Evolutionary conservation across 2,113 vertebrate species (phyloP), one percentile per base, ranked within the genome.

Genomic region (Campylorhamphus procurvoides): DNA sequence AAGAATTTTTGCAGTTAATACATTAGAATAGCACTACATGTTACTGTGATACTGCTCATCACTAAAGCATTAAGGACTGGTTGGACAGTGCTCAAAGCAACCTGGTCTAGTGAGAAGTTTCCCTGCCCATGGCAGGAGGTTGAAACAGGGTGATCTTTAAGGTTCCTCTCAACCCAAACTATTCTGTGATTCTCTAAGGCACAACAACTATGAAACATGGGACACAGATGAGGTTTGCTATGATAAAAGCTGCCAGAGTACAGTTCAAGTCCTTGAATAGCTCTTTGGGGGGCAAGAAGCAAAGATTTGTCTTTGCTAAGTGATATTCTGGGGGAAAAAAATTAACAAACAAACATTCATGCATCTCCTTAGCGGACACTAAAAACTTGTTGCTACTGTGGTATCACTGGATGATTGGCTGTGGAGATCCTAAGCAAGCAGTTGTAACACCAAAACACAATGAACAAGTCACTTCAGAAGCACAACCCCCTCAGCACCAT

Each of bases 171-270:
- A 24, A 19, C 23, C 14, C 37, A 58, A 66, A 28, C 18, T 27
- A 7, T 44, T 6, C 76, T 66, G 76, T 50, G 55, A n/a, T 29
- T 33, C 60, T n/a, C 23, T 17, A 46, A 24, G 33, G 10, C 17
- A 6, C 1, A 3, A 31, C 24, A 56, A 44, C 33, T 3, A 31
- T 20, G 19, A 35, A 62, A 69, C 29, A 19, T 0, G 0, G 13
- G 27, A 29, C 39, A 35, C 0, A 28, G 29, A 20, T 8, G 7
- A 86, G 53, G 10, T 15, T 3, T 3, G 19, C 37, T 17, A 40
- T 14, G 18, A 68, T 35, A 39, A 64, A 74, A 40, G 42, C 17
- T 59, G 31, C 9, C 44, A 62, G 35, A 68, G 44, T 25, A 56
- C 17, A 56, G 24, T 7, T 72, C 31, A 37, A 80, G 23, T 25